phyloP scores from a whole-genome alignment of 2,888 invertebrate genomes.

The Galerucella nymphaeae region DNA sequence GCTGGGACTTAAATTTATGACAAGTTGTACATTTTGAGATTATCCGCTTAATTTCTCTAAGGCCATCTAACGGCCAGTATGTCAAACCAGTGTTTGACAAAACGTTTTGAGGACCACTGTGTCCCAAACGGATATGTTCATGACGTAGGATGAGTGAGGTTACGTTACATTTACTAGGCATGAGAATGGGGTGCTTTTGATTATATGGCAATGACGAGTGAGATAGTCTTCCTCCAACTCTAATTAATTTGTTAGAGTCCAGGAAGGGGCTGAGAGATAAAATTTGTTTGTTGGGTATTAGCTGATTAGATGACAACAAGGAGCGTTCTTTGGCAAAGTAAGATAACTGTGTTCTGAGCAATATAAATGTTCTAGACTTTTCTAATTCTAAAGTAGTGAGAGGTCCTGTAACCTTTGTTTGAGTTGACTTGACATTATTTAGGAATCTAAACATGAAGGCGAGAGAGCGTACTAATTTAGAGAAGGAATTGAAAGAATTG shows the following conservation, averaged over 20 bases:
- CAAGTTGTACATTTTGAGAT: conserved; percentile 3
- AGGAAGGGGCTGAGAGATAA: conserved; percentile 5
- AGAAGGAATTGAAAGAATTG: no score
- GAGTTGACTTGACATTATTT: no score
- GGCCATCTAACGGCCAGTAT: conserved; percentile 40
- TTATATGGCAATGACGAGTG: not conserved
- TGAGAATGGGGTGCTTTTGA: conserved; percentile 36
- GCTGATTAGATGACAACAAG: no score
- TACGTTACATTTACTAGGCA: conserved; percentile 26
- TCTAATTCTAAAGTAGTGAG: no score
- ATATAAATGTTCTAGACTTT: no score
- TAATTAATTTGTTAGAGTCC: not conserved
- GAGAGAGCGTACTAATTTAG: no score
- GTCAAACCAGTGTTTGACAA: conserved; percentile 33
- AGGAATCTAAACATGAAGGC: no score
- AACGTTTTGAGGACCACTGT: conserved; percentile 20
- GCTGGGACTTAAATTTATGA: conserved; percentile 12
- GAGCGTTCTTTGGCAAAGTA: no score
- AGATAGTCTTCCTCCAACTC: no score
- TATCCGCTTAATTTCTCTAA: conserved; percentile 28
- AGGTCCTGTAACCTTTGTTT: no score
- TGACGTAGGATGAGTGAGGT: no score
- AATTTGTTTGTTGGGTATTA: not conserved
- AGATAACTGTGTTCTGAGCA: no score
- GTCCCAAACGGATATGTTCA: conserved; percentile 27